Conservation (phyloP, 2,797 vertebrate genomes). For the Pseudochaenichthys georgianus region DNA sequence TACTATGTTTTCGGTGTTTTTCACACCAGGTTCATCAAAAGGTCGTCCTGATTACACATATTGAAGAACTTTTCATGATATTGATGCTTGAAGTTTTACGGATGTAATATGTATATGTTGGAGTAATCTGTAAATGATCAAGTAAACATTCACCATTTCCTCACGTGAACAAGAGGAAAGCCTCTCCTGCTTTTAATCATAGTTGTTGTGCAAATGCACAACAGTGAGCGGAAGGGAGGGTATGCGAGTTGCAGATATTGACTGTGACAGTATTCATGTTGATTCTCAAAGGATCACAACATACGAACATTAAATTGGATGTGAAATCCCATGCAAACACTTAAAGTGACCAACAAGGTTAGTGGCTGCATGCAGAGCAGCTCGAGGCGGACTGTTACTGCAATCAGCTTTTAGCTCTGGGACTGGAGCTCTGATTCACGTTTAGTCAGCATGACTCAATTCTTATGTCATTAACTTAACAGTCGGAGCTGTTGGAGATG, state of each 20-base stretch:
- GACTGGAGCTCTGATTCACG: slow-evolving; percentile 13
- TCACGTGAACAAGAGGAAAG: slow-evolving; percentile 20
- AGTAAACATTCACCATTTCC: slow-evolving; percentile 49
- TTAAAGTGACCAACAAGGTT: slow-evolving; percentile 34
- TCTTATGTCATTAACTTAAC: slow-evolving; percentile 18
- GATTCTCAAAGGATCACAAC: not conserved
- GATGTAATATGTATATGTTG: too few species aligned
- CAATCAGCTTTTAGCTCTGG: not conserved
- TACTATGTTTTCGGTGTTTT: too few species aligned
- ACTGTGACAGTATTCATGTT: slow-evolving; percentile 25
- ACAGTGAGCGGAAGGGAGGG: not conserved
- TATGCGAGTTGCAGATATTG: not conserved
- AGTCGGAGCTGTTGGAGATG: not conserved
- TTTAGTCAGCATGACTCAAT: slow-evolving; percentile 23
- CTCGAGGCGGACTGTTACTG: slow-evolving; percentile 21
- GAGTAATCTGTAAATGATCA: not conserved
- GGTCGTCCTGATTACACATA: too few species aligned
- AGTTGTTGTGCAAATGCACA: not conserved
- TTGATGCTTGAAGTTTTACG: too few species aligned
- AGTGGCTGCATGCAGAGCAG: not conserved
- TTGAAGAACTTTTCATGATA: too few species aligned
- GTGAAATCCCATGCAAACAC: slow-evolving; percentile 36
- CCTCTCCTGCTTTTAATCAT: slow-evolving; percentile 28
- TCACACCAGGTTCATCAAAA: too few species aligned
- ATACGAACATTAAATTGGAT: slow-evolving; percentile 21